Base-by-base conservation (phyloP, 1,140 invertebrate species). In the Drosophila pallidifrons region DNA sequence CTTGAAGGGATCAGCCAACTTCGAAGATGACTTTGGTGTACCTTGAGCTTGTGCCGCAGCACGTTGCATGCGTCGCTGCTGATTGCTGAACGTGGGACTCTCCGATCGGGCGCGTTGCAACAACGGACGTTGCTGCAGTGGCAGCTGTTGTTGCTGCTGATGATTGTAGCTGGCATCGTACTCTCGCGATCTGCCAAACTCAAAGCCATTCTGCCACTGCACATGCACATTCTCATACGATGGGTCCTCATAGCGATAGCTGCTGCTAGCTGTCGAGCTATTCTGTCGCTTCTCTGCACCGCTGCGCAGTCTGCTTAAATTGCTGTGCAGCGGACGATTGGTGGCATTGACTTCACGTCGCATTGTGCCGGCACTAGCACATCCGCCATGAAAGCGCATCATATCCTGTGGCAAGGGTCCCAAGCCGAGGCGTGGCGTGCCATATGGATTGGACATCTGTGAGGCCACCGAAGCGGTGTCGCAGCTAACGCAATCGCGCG, bases 151-250 rank as follows among this genome's bases (percentile, higher is more conserved):
- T 41, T 80, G 75, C 10, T 73, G 70, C 13, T 67, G 63, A 3
- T 71, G 59, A 61, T 47, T 75, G 6, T 75, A 81, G 41, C 59
- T 71, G 45, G 74, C 69, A 55, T 92, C 91, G 75, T 85, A 78
- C 47, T 92, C 91, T 5, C 91, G 75, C 5, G 91, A 92, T 13
- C 91, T 67, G 15, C 91, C 91, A 57, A 92, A 92, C 54, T 92
- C 91, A 10, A 92, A 92, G 16, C 91, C 91, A 73, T 92, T 92
- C 28, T 92, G 91, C 91, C 91, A 92, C 59, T 92, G 91, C 5
- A 92, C 91, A 43, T 92, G 91, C 1, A 92, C 91, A 75, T 92
- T 92, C 59, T 92, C 91, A 52, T 92, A 92, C 1, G 91, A 92
- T 0, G 91, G 91, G 77, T 92, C 91, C 68, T 92, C 91, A 28